Percentiles rank a stretch among this genome's conserved stretches.
Evolutionary conservation across 1,140 invertebrate genomes (phyloP).

Genomic region (Macrobrachium nipponense): DNA sequence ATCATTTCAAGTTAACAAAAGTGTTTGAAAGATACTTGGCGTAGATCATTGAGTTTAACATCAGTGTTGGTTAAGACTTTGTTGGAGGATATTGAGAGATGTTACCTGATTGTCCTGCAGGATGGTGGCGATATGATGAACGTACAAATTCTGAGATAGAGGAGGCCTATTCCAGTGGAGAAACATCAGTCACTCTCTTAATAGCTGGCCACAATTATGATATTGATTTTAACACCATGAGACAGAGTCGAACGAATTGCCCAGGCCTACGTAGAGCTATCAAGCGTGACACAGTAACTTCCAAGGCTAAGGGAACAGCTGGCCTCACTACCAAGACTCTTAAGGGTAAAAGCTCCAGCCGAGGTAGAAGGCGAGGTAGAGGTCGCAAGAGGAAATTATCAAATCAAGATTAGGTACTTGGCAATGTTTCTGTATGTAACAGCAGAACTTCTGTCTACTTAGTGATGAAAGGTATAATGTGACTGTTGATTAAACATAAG

Average conservation of each 20-base stretch:
- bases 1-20: no score
- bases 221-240: conserved; percentile 50
- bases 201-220: conserved; percentile 55
- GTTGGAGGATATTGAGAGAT: conserved; percentile 24
- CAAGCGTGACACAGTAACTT: conserved; percentile 69
- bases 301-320: conserved; percentile 71
- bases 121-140: conserved; percentile 74
- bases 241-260: conserved; percentile 24
- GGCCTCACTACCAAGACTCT: conserved; percentile 36
- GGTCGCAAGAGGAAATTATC: conserved; percentile 54
- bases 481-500: no score
- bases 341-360: conserved; percentile 14
- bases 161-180: conserved; percentile 54
- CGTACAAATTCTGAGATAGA: conserved; percentile 71
- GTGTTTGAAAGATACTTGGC: no score
- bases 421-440: no score
- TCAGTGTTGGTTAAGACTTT: neutral
- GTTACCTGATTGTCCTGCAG: conserved; percentile 63
- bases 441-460: no score
- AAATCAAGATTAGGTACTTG: conserved; percentile 21
- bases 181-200: conserved; percentile 40
- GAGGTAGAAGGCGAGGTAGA: neutral
- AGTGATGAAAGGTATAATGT: no score
- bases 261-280: conserved; percentile 73
- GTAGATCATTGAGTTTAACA: neutral